Percentiles rank a stretch among this genome's conserved stretches.
phyloP scores from a whole-genome alignment of 2,797 vertebrate species.

The Oreonectes daqikongensis region DNA sequence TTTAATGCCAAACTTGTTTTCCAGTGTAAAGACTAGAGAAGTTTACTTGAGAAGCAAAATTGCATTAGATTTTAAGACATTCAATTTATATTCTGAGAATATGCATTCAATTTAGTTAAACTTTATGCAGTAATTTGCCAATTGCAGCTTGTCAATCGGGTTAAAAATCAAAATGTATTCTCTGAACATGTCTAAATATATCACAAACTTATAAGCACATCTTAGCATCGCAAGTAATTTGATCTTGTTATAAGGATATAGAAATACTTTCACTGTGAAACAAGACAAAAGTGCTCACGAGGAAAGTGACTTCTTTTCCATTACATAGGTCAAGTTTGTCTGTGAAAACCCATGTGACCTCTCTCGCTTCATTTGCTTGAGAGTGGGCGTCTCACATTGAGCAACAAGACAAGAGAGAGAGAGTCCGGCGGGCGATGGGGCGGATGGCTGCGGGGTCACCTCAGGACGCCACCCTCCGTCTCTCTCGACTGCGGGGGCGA shows the following conservation, averaged over 20 bases:
- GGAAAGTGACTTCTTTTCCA: background rate
- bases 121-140: too few relatives aligned
- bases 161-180: too few relatives aligned
- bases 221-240: background rate
- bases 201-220: background rate
- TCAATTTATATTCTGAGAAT: too few relatives aligned
- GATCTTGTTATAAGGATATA: background rate
- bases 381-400: conserved; percentile 21
- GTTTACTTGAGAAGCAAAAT: too few relatives aligned
- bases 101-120: too few relatives aligned
- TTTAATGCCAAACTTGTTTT: background rate
- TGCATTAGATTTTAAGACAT: too few relatives aligned
- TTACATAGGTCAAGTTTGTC: background rate
- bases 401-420: conserved; percentile 18
- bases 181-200: too few relatives aligned
- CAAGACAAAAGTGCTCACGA: background rate
- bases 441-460: conserved; percentile 35
- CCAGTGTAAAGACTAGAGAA: too few relatives aligned
- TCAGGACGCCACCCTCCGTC: conserved; percentile 31
- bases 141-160: too few relatives aligned
- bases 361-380: background rate
- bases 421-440: conserved; percentile 5
- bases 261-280: background rate
- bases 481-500: conserved; percentile 25
- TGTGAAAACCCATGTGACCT: background rate